Evolutionary conservation across 2,113 vertebrate genomes (phyloP).

Genomic region (Columba livia): DNA sequence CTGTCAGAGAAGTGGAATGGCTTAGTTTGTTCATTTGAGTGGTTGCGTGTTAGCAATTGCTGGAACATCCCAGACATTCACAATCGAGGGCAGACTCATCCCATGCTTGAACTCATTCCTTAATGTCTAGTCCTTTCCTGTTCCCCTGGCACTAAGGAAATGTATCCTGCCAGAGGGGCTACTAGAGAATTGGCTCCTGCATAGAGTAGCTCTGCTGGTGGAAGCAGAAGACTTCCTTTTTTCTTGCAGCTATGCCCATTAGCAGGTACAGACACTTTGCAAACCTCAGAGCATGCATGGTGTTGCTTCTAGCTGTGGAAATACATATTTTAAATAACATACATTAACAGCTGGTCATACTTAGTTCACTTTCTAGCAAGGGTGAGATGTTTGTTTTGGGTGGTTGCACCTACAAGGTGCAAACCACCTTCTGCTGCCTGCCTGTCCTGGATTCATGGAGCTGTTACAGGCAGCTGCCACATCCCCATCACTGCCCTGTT

Average conservation of each 20-base stretch:
- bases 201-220: not conserved
- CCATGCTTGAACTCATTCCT: not conserved
- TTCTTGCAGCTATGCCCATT: not conserved
- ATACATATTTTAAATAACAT: not conserved
- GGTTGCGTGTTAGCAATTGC: not conserved
- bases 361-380: not conserved
- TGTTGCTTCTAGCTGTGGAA: not conserved
- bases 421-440: not conserved
- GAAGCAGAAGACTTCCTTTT: not conserved
- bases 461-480: not conserved
- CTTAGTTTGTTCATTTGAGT: not conserved
- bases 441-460: not conserved
- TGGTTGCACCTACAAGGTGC: not conserved
- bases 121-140: not conserved
- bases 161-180: not conserved
- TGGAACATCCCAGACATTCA: not conserved
- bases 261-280: not conserved
- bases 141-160: not conserved
- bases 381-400: not conserved
- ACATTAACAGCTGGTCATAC: not conserved
- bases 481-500: not conserved
- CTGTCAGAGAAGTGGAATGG: not conserved
- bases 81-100: not conserved
- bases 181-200: not conserved
- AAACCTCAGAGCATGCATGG: not conserved